Evolutionary conservation across 2,113 vertebrate species (phyloP).

Genomic region (Stegastes partitus): DNA sequence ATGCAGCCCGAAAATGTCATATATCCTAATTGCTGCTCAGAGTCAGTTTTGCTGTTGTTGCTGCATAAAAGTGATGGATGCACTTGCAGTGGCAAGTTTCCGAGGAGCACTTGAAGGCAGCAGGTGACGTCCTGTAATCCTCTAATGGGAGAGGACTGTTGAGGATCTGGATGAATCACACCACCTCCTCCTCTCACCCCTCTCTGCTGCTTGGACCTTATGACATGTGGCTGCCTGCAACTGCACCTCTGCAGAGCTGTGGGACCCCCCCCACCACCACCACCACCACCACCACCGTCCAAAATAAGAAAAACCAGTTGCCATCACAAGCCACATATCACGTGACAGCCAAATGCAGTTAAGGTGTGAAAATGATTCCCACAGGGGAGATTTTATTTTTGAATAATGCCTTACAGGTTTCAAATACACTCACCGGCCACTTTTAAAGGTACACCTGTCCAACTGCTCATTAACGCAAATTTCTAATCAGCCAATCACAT

Average conservation of each 20-base stretch:
- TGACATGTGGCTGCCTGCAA: conserved; percentile 4
- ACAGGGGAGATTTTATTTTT: no score
- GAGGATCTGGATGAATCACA: conserved; percentile 34
- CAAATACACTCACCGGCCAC: no score
- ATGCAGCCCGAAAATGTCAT: background rate
- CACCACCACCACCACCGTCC: no score
- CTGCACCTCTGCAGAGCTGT: background rate
- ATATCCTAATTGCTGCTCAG: no score
- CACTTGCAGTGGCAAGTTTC: background rate
- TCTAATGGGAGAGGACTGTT: background rate
- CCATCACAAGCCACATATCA: background rate
- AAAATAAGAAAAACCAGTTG: no score
- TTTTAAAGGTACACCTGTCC: no score
- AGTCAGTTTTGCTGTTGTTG: no score
- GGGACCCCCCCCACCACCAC: no score
- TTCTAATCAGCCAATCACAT: no score
- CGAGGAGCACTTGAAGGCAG: conserved; percentile 15
- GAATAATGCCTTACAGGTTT: no score
- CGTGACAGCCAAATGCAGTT: background rate
- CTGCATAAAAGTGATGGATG: background rate
- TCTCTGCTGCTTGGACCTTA: background rate
- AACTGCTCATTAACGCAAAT: no score
- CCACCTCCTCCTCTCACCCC: conserved; percentile 20
- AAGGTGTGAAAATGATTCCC: no score
- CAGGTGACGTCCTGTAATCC: conserved; percentile 12